phyloP scores from a whole-genome alignment of 2,888 invertebrate genomes.

The Ptychoptera contaminata region DNA sequence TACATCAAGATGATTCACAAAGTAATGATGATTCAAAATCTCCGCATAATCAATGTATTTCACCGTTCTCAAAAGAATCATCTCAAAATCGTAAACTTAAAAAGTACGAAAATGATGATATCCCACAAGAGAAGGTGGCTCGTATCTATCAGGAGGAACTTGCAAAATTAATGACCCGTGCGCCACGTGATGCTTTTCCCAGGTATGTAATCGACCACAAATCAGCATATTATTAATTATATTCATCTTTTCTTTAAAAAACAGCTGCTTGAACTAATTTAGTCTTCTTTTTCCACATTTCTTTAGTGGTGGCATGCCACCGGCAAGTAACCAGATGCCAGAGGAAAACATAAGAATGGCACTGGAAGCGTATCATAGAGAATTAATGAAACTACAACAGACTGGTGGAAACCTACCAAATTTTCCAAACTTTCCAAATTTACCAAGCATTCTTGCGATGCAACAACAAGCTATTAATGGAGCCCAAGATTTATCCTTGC shows the following conservation, averaged over 20 bases:
- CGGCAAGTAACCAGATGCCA: slow-evolving; percentile 24
- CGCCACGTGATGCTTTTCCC: slow-evolving; percentile 61
- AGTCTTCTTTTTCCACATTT: slow-evolving; percentile 74
- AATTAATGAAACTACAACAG: slow-evolving; percentile 71
- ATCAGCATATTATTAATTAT: slow-evolving; percentile 10
- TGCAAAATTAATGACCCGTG: slow-evolving; percentile 79
- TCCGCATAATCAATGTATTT: slow-evolving; percentile 57
- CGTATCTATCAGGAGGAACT: slow-evolving; percentile 91
- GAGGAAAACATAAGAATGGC: slow-evolving; percentile 82
- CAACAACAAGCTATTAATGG: slow-evolving; percentile 60
- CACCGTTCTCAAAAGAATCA: slow-evolving; percentile 62
- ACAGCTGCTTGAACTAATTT: slow-evolving; percentile 31
- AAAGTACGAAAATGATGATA: slow-evolving; percentile 85
- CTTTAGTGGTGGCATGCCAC: slow-evolving; percentile 44
- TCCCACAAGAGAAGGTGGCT: slow-evolving; percentile 90
- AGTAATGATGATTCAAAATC: slow-evolving; percentile 66
- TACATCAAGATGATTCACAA: slow-evolving; percentile 52
- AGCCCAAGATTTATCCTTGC: slow-evolving; percentile 70
- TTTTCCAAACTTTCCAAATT: slow-evolving; percentile 35
- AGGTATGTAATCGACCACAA: slow-evolving; percentile 38
- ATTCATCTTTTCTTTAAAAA: slow-evolving; percentile 23
- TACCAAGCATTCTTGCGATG: slow-evolving; percentile 55
- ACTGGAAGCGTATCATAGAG: slow-evolving; percentile 82
- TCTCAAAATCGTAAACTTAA: slow-evolving; percentile 61
- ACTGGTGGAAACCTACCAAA: slow-evolving; percentile 40